These are phyloP conservation scores for Epinotia demarniana DNA, from an alignment of 2,888 invertebrate genomes.

Conservation along the genomic window DNA sequence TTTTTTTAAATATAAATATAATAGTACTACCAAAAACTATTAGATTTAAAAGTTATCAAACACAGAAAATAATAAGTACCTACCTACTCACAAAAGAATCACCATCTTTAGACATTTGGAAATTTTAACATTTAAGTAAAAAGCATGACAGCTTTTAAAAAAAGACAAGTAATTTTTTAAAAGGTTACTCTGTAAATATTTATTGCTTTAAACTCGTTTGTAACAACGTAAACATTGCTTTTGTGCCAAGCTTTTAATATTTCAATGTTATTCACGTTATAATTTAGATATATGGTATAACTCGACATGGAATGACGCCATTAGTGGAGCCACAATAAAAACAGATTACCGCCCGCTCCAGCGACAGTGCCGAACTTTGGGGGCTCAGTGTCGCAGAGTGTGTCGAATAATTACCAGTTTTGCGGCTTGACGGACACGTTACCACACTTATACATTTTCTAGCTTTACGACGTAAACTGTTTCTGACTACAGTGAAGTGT, in stretches of 20 bases:
- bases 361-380: conserved; percentile 53
- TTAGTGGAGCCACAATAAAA: conserved; percentile 72
- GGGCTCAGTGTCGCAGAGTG: conserved; percentile 51
- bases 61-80: too few species aligned
- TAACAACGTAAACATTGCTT: not conserved
- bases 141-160: too few species aligned
- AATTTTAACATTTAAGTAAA: too few species aligned
- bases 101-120: too few species aligned
- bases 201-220: not conserved
- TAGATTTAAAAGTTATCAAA: too few species aligned
- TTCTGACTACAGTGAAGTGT: not conserved
- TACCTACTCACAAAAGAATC: too few species aligned
- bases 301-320: conserved; percentile 61
- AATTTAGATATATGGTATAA: conserved; percentile 42
- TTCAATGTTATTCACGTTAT: conserved; percentile 36
- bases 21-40: too few species aligned
- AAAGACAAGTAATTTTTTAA: too few species aligned
- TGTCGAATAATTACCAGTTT: conserved; percentile 18
- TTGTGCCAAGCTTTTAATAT: conserved; percentile 32
- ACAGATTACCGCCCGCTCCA: conserved; percentile 65
- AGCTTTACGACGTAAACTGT: not conserved
- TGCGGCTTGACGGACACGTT: not conserved
- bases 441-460: not conserved
- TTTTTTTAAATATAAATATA: too few species aligned
- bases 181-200: not conserved